Conservation (phyloP, 1,140 invertebrate species). For the Tenebrio molitor region DNA sequence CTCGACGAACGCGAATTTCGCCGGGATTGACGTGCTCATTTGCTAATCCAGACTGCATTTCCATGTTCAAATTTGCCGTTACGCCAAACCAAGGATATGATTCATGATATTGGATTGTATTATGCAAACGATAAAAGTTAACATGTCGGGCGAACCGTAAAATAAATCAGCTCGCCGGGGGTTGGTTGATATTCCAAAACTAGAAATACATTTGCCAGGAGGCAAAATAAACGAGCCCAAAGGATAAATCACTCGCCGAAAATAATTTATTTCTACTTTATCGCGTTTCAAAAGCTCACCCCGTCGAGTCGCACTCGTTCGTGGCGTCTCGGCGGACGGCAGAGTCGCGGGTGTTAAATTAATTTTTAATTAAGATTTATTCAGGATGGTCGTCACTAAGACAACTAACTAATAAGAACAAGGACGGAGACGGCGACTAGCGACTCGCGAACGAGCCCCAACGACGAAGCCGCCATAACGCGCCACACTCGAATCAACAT, state of each 20-base stretch:
- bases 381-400: slow-evolving; percentile 46
- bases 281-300: slow-evolving; percentile 29
- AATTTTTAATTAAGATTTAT: slow-evolving; percentile 52
- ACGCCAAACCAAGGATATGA: background rate
- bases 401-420: slow-evolving; percentile 45
- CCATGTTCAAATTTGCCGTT: slow-evolving; percentile 24
- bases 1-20: background rate
- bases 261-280: slow-evolving; percentile 49
- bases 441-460: background rate
- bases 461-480: no score
- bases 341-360: slow-evolving; percentile 44
- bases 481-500: no score
- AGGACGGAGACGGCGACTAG: background rate
- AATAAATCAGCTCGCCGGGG: slow-evolving; percentile 9
- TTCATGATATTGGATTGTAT: slow-evolving; percentile 38
- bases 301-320: slow-evolving; percentile 20
- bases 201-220: slow-evolving; percentile 40
- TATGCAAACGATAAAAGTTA: slow-evolving; percentile 39
- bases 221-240: slow-evolving; percentile 30
- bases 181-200: slow-evolving; percentile 32
- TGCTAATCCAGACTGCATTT: slow-evolving; percentile 26
- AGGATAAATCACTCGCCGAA: slow-evolving; percentile 46
- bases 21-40: slow-evolving; percentile 16
- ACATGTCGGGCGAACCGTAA: slow-evolving; percentile 26
- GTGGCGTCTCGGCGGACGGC: slow-evolving; percentile 33